Evolutionary conservation across 35 echinoderm and acorn worm species (phyloP), one percentile per base, ranked within the genome.

Genomic region (Ophiothrix spiculata): DNA sequence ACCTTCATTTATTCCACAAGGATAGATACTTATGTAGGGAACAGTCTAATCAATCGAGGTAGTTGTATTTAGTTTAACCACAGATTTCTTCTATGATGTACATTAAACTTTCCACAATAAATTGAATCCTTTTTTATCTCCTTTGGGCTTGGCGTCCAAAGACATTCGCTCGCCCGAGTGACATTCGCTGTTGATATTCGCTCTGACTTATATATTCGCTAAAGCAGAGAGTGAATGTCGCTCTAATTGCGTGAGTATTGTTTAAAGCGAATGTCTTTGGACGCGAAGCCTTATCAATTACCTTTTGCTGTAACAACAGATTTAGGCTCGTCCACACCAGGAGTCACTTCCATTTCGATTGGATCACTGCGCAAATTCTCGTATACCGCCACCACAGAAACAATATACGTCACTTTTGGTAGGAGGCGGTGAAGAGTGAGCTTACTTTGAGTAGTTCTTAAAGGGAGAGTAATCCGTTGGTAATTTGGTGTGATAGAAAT

Each of bases 361-460:
- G 81, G 81, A 13, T 69, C 81, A 37, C 81, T 84, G 34, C 35
- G 35, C 19, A 63, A 84, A 13, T 33, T 25, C 16, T 28, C 81
- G 40, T 64, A 84, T 31, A 84, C 63, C 21, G 46, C 36, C 35
- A 84, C 81, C 81, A 84, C 81, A 33, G 81, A 42, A 29, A 84
- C 81, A 33, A 63, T 60, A 32, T 84, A 84, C 37, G 81, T 84
- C 4, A 56, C 39, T 56, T 35, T 63, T 32, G 81, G 81, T n/a
- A 64, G 35, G 11, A 84, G 81, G 32, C 81, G 32, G 36, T 64
- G 14, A 13, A 84, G 34, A 1, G 54, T 36, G 32, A 84, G 49
- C 40, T 84, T 35, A 32, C 29, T 64, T 35, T 4, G 14, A 13
- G 10, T 19, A 36, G 63, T 60, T 23, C 16, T 63, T 19, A 60